Evolutionary conservation across 35 echinoderm and acorn worm genomes (phyloP).

Genomic region (Chiridota heheva): DNA sequence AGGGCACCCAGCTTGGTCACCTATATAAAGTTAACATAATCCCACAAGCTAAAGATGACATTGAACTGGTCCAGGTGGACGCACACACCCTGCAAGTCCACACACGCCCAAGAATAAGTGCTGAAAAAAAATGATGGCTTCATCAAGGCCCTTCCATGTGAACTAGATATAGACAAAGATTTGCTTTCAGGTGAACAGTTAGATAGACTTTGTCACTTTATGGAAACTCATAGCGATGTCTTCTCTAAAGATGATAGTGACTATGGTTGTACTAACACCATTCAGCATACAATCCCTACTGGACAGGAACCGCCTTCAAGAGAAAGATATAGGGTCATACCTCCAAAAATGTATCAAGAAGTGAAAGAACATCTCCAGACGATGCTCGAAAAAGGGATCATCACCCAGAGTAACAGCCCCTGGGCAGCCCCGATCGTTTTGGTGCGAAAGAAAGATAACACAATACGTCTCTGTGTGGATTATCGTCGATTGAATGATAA

Average conservation of each 20-base stretch:
- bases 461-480: conserved; percentile 42
- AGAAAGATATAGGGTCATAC: conserved; percentile 21
- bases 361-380: conserved; percentile 37
- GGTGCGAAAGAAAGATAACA: conserved; percentile 59
- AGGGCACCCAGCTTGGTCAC: too few species aligned
- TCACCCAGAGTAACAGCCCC: conserved; percentile 29
- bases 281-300: background rate
- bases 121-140: too few species aligned
- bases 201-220: too few species aligned
- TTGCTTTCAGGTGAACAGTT: too few species aligned
- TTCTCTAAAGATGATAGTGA: background rate
- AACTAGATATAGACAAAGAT: too few species aligned
- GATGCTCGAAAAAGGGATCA: conserved; percentile 22
- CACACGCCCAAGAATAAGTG: too few species aligned
- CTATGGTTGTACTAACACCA: background rate
- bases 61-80: too few species aligned
- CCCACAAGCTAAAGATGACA: too few species aligned
- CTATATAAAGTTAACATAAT: too few species aligned
- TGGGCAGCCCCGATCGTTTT: conserved; percentile 41
- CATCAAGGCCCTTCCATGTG: too few species aligned
- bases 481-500: conserved; percentile 14
- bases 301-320: background rate
- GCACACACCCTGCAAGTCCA: too few species aligned
- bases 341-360: conserved; percentile 28
- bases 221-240: background rate